Conservation (phyloP, 1,140 invertebrate species). For the Neuroterus valhalla region DNA sequence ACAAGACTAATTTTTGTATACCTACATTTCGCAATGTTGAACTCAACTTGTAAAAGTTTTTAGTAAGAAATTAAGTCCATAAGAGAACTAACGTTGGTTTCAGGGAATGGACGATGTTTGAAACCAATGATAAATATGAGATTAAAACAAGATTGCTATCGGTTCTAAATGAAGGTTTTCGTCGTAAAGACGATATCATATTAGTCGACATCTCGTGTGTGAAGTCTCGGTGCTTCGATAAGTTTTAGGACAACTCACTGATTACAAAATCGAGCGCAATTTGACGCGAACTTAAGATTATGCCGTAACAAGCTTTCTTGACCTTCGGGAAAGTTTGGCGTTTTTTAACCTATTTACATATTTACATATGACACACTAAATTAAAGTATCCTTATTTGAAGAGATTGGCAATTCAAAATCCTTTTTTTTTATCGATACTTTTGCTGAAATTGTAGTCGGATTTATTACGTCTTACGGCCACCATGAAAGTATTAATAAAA, state of each 20-base stretch:
- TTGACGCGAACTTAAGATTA: constrained; percentile 18
- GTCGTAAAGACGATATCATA: neutral
- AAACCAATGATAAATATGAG: no score
- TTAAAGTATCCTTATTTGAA: neutral
- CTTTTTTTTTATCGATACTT: no score
- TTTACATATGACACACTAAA: neutral
- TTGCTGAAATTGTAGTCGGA: no score
- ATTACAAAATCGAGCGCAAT: constrained; percentile 12
- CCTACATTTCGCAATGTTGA: no score
- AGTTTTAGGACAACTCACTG: constrained; percentile 16
- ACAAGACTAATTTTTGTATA: no score
- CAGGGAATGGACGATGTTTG: neutral
- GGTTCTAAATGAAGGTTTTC: neutral
- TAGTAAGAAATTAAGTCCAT: no score
- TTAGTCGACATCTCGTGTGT: neutral
- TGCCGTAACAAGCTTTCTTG: constrained; percentile 5
- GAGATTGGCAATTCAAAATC: no score
- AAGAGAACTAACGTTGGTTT: neutral
- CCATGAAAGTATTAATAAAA: no score
- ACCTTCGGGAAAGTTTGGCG: constrained; percentile 9
- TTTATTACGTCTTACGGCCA: no score
- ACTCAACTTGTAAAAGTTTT: no score
- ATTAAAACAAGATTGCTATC: no score
- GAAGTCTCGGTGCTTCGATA: constrained; percentile 1
- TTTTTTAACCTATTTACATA: neutral